These are phyloP conservation scores for Polypedilum pembai DNA, from an alignment of 1,140 invertebrate genomes.

Conservation along the genomic window DNA sequence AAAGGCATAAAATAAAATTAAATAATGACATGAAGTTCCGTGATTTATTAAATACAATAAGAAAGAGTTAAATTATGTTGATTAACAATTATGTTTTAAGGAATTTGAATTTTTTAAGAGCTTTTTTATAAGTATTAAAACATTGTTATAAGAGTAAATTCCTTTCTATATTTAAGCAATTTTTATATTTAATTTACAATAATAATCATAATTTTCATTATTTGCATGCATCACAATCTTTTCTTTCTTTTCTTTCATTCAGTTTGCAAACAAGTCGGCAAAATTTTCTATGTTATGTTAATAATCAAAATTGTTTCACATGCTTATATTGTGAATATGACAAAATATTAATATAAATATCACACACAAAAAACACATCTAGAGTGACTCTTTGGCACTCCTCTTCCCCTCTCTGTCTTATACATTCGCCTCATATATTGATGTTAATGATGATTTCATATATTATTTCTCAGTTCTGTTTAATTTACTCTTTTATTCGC, in stretches of 20 bases:
- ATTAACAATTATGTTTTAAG: too few species aligned
- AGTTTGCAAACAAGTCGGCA: neutral
- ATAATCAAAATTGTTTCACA: neutral
- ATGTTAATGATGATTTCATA: constrained; percentile 10
- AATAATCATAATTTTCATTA: too few species aligned
- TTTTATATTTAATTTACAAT: too few species aligned
- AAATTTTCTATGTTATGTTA: constrained; percentile 6
- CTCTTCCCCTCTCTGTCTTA: neutral
- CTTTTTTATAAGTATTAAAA: too few species aligned
- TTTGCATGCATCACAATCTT: too few species aligned
- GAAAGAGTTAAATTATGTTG: too few species aligned
- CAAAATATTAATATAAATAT: constrained; percentile 14
- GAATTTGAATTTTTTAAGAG: too few species aligned
- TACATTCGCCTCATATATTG: neutral
- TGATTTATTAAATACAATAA: constrained; percentile 23
- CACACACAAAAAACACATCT: neutral
- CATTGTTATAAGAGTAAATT: too few species aligned
- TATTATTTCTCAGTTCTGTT: constrained; percentile 3
- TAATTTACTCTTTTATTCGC: constrained; percentile 13
- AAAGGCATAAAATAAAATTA: constrained; percentile 23
- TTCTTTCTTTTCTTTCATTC: too few species aligned
- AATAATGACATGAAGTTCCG: constrained; percentile 25
- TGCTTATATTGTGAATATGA: neutral
- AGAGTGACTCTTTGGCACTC: neutral
- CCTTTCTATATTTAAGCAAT: too few species aligned